A percentile compares a stretch with the other conserved stretches of the same genome.
Conservation (phyloP, 2,113 vertebrate genomes). For the Thamnophis sirtalis region DNA sequence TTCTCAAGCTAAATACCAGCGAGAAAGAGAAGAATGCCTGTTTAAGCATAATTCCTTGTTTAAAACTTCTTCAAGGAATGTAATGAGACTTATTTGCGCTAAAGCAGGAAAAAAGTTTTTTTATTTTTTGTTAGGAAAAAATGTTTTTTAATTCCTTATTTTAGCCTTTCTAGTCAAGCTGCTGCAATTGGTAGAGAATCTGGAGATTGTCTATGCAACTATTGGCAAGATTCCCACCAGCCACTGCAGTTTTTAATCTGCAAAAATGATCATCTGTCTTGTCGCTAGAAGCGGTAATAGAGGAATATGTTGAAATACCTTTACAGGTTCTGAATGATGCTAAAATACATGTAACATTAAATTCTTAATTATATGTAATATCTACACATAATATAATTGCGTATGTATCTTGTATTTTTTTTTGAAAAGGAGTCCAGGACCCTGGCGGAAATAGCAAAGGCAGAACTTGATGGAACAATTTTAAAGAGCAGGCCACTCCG, state of each 20-base stretch:
- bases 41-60: neutral
- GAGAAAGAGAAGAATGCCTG: neutral
- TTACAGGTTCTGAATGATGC: neutral
- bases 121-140: no score
- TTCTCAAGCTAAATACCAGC: neutral
- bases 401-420: constrained; percentile 20
- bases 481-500: constrained; percentile 88
- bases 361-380: neutral
- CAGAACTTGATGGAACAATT: constrained; percentile 89
- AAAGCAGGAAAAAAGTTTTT: neutral
- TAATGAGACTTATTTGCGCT: neutral
- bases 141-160: neutral
- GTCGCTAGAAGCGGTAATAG: neutral
- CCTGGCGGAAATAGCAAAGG: constrained; percentile 95
- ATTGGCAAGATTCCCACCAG: neutral
- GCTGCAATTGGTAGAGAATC: neutral
- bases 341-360: neutral
- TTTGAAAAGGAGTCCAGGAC: constrained; percentile 88
- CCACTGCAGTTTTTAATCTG: neutral
- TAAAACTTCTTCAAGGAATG: neutral
- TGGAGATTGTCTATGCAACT: neutral
- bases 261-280: neutral
- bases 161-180: neutral
- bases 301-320: neutral
- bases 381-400: neutral